A percentile compares a stretch with the other conserved stretches of the same genome.
phyloP scores from a whole-genome alignment of 2,113 vertebrate genomes.

The Chloroceryle aenea region DNA sequence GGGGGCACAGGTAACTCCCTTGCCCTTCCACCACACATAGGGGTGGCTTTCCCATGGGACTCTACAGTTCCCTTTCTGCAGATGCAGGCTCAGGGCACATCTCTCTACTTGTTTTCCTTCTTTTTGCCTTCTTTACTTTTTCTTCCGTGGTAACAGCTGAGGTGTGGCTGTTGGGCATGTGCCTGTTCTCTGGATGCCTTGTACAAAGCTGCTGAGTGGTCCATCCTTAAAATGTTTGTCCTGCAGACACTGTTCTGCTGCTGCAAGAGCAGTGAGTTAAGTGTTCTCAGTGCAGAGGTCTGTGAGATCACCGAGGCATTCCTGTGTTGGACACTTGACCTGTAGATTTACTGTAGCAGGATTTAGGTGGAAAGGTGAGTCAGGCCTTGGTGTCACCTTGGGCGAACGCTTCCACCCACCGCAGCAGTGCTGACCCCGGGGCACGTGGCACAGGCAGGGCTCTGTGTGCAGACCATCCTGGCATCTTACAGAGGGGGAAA shows the following conservation, averaged over 20 bases:
- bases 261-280: background rate
- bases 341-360: background rate
- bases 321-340: background rate
- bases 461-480: rapidly evolving
- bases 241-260: rapidly evolving
- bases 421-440: too few species aligned
- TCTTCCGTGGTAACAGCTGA: background rate
- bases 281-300: background rate
- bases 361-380: background rate
- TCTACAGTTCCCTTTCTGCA: background rate
- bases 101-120: background rate
- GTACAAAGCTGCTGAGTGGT: background rate
- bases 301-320: rapidly evolving
- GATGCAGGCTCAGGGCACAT: background rate
- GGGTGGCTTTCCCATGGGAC: background rate
- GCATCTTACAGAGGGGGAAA: background rate
- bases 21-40: rapidly evolving
- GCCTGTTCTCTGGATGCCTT: rapidly evolving
- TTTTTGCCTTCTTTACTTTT: background rate
- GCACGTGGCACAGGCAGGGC: background rate
- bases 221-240: background rate
- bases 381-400: background rate
- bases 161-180: background rate
- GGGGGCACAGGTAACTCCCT: background rate
- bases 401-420: rapidly evolving